phyloP scores from a whole-genome alignment of 2,888 invertebrate species.

The Sepiola atlantica region DNA sequence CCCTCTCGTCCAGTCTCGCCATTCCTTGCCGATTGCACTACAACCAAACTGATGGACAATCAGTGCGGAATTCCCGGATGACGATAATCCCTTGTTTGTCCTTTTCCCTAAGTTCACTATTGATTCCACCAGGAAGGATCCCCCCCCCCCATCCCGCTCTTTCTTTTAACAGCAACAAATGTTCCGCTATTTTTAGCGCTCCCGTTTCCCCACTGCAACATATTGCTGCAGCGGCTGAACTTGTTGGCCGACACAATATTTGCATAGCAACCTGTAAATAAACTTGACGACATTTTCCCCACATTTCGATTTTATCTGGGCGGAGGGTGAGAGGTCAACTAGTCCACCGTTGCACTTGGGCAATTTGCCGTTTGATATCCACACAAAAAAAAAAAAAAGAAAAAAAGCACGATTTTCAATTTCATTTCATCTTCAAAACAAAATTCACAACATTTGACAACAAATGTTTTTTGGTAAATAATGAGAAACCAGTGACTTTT shows the following conservation, averaged over 20 bases:
- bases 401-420: neutral
- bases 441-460: neutral
- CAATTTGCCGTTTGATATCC: no score
- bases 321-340: neutral
- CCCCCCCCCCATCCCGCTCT: rapidly evolving
- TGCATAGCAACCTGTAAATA: neutral
- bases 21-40: neutral
- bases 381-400: neutral
- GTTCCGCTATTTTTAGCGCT: neutral
- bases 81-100: neutral
- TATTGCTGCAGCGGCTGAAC: neutral
- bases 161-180: neutral
- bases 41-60: neutral
- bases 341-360: neutral
- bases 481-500: no score
- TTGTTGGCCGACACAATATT: neutral
- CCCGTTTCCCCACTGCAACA: neutral
- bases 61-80: neutral
- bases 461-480: no score
- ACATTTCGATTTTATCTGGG: neutral
- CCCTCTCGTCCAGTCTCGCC: neutral
- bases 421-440: neutral
- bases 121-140: neutral
- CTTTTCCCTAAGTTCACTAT: neutral
- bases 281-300: neutral